A percentile compares a stretch with the other conserved stretches of the same genome.
Evolutionary conservation across 2,113 vertebrate species (phyloP).

Genomic region (Thymallus thymallus): DNA sequence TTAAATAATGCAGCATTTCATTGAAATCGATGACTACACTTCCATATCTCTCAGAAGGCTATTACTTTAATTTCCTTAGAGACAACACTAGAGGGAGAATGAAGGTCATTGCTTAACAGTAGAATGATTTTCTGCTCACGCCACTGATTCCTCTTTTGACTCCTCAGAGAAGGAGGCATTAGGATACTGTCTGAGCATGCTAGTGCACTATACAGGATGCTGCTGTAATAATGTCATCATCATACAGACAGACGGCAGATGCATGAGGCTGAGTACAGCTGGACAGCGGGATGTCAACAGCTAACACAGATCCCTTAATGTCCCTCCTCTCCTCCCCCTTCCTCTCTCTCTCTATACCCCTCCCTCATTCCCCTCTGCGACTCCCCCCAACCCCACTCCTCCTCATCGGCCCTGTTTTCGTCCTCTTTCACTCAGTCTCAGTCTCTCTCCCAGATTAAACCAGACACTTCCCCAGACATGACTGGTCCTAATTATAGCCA

Average conservation of each 20-base stretch:
- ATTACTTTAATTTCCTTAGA: too few species aligned
- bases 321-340: too few species aligned
- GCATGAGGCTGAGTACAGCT: conserved; percentile 43
- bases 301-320: conserved; percentile 41
- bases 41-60: too few species aligned
- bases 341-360: background rate
- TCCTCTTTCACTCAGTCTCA: conserved; percentile 31
- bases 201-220: background rate
- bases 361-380: background rate
- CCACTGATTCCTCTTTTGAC: background rate
- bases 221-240: conserved; percentile 15
- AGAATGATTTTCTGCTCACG: conserved; percentile 34
- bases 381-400: conserved; percentile 19
- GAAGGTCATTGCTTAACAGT: conserved; percentile 38
- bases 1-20: too few species aligned
- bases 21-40: too few species aligned
- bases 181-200: conserved; percentile 42
- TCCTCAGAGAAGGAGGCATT: conserved; percentile 9
- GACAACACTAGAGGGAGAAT: conserved; percentile 1
- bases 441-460: background rate
- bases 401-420: conserved; percentile 22
- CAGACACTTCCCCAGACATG: conserved; percentile 21
- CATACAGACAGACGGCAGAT: too few species aligned
- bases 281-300: conserved; percentile 39
- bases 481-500: conserved; percentile 62